Percentiles rank a stretch among this genome's conserved stretches.
Evolutionary conservation across 2,113 vertebrate species (phyloP).

Genomic region (Suricata suricatta): DNA sequence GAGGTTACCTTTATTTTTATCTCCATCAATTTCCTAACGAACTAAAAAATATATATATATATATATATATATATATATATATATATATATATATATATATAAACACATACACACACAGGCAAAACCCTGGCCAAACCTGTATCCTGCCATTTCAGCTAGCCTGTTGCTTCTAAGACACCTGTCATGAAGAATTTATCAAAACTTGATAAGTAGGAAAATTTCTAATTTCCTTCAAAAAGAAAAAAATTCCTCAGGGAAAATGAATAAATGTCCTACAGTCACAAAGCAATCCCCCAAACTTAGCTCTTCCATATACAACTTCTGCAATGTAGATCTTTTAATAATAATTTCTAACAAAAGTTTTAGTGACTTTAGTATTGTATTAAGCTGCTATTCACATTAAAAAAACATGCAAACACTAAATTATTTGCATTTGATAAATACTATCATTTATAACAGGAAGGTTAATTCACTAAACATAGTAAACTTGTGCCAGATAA

Average conservation of each 20-base stretch:
- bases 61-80: no score
- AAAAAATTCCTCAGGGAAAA: neutral
- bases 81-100: no score
- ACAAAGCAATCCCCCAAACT: neutral
- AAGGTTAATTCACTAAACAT: slow-evolving; percentile 38
- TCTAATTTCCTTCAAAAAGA: neutral
- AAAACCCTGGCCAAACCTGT: neutral
- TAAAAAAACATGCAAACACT: neutral
- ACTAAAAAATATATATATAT: neutral
- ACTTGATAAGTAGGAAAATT: neutral
- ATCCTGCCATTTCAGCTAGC: neutral
- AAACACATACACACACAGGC: neutral
- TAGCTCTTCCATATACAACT: neutral
- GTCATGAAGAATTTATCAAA: neutral
- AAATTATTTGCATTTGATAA: slow-evolving; percentile 14
- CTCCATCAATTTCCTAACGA: neutral
- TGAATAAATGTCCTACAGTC: neutral
- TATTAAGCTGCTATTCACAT: neutral
- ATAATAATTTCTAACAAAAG: neutral
- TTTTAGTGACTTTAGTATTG: neutral
- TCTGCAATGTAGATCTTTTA: neutral
- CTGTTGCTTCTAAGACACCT: neutral
- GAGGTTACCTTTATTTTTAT: neutral
- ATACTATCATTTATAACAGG: slow-evolving; percentile 2
- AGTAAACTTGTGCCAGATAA: neutral